Conservation (phyloP, 2,888 invertebrate genomes). For the Metellina segmentata region DNA sequence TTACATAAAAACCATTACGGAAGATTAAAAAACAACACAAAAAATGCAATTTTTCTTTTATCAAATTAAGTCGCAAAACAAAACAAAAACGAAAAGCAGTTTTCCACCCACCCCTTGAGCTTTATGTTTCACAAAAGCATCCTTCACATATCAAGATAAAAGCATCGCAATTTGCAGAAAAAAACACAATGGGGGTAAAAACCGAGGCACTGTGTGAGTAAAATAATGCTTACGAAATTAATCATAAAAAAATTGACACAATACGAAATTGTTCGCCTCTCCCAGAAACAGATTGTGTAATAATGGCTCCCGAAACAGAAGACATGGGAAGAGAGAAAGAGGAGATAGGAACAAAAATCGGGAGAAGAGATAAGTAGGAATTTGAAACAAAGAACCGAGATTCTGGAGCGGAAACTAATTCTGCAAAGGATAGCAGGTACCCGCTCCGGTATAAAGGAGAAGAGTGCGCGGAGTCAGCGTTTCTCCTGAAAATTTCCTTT, state of each 20-base stretch:
- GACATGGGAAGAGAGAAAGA: neutral
- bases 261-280: neutral
- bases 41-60: neutral
- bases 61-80: neutral
- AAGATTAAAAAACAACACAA: neutral
- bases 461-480: conserved; percentile 41
- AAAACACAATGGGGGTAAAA: neutral
- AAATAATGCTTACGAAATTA: neutral
- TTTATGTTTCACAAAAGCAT: neutral
- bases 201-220: neutral
- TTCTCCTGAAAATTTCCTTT: conserved; percentile 40
- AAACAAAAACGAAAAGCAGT: neutral
- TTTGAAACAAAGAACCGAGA: conserved; percentile 47
- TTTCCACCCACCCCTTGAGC: neutral
- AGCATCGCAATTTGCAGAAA: neutral
- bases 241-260: neutral
- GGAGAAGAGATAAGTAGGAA: conserved; percentile 41
- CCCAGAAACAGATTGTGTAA: neutral
- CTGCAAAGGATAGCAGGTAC: conserved; percentile 67
- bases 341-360: conserved; percentile 32
- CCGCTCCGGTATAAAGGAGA: conserved; percentile 17
- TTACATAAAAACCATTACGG: neutral
- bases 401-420: conserved; percentile 67
- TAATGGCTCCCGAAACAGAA: neutral
- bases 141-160: neutral